A percentile compares a stretch with the other conserved stretches of the same genome.
Conservation (phyloP, 2,888 invertebrate species). For the Rhogogaster chlorosoma region DNA sequence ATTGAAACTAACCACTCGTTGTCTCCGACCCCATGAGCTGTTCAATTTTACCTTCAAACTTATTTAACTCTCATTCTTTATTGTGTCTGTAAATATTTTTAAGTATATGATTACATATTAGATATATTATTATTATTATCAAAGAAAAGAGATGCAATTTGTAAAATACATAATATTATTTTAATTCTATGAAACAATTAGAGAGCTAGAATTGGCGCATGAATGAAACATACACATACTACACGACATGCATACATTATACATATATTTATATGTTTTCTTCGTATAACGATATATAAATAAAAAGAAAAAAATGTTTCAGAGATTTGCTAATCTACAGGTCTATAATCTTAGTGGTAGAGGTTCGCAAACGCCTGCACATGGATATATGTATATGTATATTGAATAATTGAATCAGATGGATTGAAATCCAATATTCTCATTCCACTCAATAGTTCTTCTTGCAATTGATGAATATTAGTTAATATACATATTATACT, state of each 20-base stretch:
- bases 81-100: constrained; percentile 47
- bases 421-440: not conserved
- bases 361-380: constrained; percentile 15
- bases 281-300: constrained; percentile 2
- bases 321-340: constrained; percentile 17
- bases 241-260: constrained; percentile 32
- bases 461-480: not conserved
- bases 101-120: constrained; percentile 34
- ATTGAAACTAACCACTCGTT: constrained; percentile 27
- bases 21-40: constrained; percentile 33
- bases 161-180: constrained; percentile 46
- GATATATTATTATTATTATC: constrained; percentile 39
- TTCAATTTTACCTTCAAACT: constrained; percentile 11
- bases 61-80: constrained; percentile 1
- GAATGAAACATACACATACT: constrained; percentile 26
- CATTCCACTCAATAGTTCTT: not conserved
- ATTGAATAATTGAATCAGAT: not conserved
- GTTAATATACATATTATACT: not conserved
- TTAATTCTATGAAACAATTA: constrained; percentile 30
- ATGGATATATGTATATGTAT: too few species aligned
- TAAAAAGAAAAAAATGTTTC: constrained; percentile 23
- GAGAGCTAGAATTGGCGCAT: constrained; percentile 28
- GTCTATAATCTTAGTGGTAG: constrained; percentile 1
- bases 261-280: constrained; percentile 34
- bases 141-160: constrained; percentile 46